Evolutionary conservation across 2,797 vertebrate species (phyloP), one percentile per base, ranked within the genome.

Genomic region (Molothrus ater): DNA sequence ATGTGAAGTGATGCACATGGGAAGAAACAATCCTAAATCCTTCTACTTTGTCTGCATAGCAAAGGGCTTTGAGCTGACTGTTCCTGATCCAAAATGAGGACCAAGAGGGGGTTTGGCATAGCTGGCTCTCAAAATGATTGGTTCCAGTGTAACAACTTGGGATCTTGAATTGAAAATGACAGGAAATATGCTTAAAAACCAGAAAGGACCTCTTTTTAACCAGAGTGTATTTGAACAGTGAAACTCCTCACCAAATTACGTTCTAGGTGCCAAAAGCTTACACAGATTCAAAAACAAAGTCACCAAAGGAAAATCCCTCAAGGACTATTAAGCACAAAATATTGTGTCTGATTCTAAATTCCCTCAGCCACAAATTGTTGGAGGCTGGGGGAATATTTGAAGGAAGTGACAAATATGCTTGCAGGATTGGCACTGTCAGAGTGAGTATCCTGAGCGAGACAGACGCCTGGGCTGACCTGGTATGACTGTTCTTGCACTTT

Each of bases 261-360:
- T 36, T 50, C 45, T 28, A 74, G 45, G 68, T 47, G 69, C 90
- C 85, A 90, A 93, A 86, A 90, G 4, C 53, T 80, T 94, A 68
- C 53, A 86, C 7, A 68, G 89, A 93, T 57, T 71, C 36, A 88
- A 86, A 94, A 92, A 64, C 34, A 88, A 82, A 95, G 72, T 57
- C 72, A 74, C 91, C 53, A 74, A 92, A 94, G 69, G 81, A 96
- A 92, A 95, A 96, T 93, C 93, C 65, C 72, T 91, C 38, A 88
- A 88, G 66, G 24, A 50, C 38, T 80, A 78, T 78, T 61, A 92
- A 83, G 50, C 57, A 78, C 32, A 95, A 91, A 94, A 95, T 91
- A 86, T n/a, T 68, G 69, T 69, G 72, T 83, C 94, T 95, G 53
- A 38, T 91, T 93, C 82, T 91, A 78, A 92, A 96, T 88, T 91